Conservation (phyloP, 2,113 vertebrate species). For the Misgurnus anguillicaudatus region DNA sequence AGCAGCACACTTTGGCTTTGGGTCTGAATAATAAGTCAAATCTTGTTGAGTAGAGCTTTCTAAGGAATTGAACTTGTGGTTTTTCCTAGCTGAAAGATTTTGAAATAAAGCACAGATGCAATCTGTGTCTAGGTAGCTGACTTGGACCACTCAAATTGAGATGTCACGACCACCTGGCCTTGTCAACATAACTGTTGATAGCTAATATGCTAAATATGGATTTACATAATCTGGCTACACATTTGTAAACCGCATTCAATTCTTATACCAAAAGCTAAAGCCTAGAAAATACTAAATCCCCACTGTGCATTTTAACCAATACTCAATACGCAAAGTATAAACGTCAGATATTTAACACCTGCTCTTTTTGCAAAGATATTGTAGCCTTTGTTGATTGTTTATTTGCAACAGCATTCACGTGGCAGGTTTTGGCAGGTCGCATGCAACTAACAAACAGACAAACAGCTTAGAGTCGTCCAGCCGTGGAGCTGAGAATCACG, state of each 20-base stretch:
- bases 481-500: not conserved
- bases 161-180: no score
- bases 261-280: not conserved
- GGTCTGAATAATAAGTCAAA: no score
- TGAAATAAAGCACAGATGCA: not conserved
- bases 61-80: no score
- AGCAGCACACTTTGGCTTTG: no score
- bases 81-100: not conserved
- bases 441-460: not conserved
- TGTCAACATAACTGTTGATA: no score
- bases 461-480: not conserved
- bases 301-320: not conserved
- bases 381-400: not conserved
- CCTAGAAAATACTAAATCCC: not conserved
- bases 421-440: constrained; percentile 3
- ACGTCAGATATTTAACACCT: not conserved
- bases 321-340: not conserved
- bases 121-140: not conserved
- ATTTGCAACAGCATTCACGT: not conserved
- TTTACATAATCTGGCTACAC: constrained; percentile 7
- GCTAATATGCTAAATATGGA: not conserved
- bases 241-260: constrained; percentile 1
- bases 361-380: not conserved
- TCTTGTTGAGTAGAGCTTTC: no score
- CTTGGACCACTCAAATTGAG: no score